Evolutionary conservation across 2,797 vertebrate species (phyloP).

Genomic region (Bryconaethiops microstoma): DNA sequence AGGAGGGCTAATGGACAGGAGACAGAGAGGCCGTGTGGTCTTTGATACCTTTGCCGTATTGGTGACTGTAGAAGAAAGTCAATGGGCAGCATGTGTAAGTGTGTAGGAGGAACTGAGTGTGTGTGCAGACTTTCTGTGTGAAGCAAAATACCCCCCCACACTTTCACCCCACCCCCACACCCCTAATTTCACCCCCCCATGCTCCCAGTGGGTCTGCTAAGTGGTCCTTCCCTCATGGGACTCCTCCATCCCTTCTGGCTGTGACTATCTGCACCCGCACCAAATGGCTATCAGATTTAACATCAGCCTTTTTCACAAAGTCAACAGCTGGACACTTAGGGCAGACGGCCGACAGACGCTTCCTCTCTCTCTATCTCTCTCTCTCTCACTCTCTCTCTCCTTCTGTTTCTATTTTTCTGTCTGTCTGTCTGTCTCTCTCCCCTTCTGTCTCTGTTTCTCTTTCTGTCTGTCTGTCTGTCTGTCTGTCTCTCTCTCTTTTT

Average conservation of each 20-base stretch:
- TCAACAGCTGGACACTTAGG: constrained; percentile 74
- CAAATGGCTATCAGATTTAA: constrained; percentile 73
- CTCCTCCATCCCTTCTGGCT: constrained; percentile 53
- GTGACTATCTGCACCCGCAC: constrained; percentile 51
- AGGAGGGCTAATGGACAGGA: not conserved
- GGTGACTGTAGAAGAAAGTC: not conserved
- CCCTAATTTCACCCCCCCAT: not conserved
- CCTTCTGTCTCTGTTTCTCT: not conserved
- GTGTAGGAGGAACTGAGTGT: constrained; percentile 5
- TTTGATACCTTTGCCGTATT: not conserved
- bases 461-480: constrained; percentile 5
- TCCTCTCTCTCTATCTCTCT: not conserved
- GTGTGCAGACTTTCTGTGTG: constrained; percentile 15
- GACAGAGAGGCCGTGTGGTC: not conserved
- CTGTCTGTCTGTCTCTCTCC: not conserved
- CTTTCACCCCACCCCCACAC: not conserved
- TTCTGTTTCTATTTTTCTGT: not conserved
- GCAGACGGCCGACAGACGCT: constrained; percentile 65
- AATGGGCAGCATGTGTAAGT: not conserved
- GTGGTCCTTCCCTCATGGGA: constrained; percentile 53
- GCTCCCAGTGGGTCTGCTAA: constrained; percentile 23
- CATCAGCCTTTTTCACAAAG: constrained; percentile 73
- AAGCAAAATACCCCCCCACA: not conserved
- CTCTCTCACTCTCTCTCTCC: not conserved
- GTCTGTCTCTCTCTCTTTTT: constrained; percentile 3